Base-by-base conservation (phyloP, 2,113 vertebrate species). In the Larimichthys crocea region DNA sequence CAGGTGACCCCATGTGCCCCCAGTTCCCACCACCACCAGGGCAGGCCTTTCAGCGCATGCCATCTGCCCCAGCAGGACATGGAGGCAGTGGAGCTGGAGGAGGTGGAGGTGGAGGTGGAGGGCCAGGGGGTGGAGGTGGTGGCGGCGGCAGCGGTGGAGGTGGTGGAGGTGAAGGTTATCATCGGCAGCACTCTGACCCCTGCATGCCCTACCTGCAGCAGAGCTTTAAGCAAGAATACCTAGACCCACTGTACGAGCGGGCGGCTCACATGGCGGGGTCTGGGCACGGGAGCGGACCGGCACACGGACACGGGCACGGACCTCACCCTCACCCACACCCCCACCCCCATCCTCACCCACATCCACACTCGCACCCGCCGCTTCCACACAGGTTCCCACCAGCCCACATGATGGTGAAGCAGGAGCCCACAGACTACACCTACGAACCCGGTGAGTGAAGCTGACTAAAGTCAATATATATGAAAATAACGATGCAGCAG, bases 201-300 rank as follows among this genome's bases (percentile, higher is more conserved):
- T 97, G 96, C 92, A 92, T 96, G 62, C 96, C 96, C 12, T 98
- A 96, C 92, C 92, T 96, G 59, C 95, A 92, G 5, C 98, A 98
- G 91, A 96, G 92, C 95, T 98, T 98, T 94, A 99, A 99, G 74
- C 97, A 97, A 86, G 98, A 99, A 85, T 98, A 96, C 82, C 89
- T 97, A 0, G 97, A 99, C 89, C 96, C 96, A 0, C 87, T 90
- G 80, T 97, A 97, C 0, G 97, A 98, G 88, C 95, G 92, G 53
- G 96, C 93, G 0, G 86, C 88, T 76, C 95, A 96, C 72, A 94
- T 74, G 90, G 86, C 76, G 0, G 95, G 94, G 1, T 75, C 77
- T 0, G 89, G 86, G 19, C 93, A 89, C 5, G 79, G 75, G 60
- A 70, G 40, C 0, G 86, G 81, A 31, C 77, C 83, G 2, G 88